Evolutionary conservation across 2,888 invertebrate species (phyloP).

Genomic region (Ceramica pisi): DNA sequence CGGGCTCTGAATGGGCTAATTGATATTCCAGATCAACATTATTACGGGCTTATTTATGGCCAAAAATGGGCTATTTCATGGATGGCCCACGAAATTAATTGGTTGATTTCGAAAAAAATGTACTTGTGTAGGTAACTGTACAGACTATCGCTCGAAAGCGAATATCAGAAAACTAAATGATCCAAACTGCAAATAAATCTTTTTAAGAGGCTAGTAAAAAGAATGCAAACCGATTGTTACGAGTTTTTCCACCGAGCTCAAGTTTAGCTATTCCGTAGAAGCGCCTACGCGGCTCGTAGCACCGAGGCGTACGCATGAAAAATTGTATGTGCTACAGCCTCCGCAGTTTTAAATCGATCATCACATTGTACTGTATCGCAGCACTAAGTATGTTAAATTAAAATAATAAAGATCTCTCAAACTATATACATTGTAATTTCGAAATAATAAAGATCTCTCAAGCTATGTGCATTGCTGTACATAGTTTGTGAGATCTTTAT

Average conservation of each 20-base stretch:
- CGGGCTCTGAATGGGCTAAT: slow-evolving; percentile 27
- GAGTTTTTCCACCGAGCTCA: background rate
- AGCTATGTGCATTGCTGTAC: too few species aligned
- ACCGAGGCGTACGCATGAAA: background rate
- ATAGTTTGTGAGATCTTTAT: too few species aligned
- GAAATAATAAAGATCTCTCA: too few species aligned
- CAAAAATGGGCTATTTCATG: background rate
- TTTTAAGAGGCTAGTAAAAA: background rate
- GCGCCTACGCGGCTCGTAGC: slow-evolving; percentile 38
- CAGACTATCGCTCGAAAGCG: too few species aligned
- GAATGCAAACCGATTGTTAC: background rate
- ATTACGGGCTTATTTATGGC: slow-evolving; percentile 36
- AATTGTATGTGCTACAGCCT: background rate
- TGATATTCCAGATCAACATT: slow-evolving; percentile 40
- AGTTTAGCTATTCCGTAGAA: slow-evolving; percentile 45
- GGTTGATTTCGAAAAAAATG: too few species aligned
- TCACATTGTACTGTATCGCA: background rate
- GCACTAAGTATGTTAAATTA: background rate
- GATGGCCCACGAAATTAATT: background rate
- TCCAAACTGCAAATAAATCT: background rate
- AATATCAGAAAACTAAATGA: background rate
- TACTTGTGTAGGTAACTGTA: too few species aligned
- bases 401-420: background rate
- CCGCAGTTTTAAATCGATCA: background rate
- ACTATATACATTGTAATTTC: slow-evolving; percentile 10